Conservation (phyloP, 1,140 invertebrate genomes). For the Musca domestica region DNA sequence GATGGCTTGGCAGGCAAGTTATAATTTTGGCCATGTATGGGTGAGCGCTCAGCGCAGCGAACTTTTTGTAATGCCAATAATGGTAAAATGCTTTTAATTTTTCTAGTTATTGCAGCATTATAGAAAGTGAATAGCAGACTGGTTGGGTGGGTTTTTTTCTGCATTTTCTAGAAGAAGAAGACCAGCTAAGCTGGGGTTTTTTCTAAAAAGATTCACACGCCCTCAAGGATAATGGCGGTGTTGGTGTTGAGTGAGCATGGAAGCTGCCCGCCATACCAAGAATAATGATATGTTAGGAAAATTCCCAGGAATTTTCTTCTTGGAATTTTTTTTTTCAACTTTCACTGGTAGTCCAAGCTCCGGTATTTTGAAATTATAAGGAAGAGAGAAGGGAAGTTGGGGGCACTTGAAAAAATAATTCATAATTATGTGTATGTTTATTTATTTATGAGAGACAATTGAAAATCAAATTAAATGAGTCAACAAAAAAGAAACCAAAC, state of each 20-base stretch:
- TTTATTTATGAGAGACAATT: not conserved
- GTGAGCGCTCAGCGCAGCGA: not conserved
- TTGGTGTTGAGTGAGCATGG: not conserved
- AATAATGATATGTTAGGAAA: no score
- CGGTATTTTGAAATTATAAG: no score
- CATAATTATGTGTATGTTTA: not conserved
- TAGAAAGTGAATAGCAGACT: conserved; percentile 17
- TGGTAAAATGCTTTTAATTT: conserved; percentile 8
- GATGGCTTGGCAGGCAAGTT: not conserved
- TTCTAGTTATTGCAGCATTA: not conserved
- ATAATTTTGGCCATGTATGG: not conserved
- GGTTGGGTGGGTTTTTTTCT: conserved; percentile 12
- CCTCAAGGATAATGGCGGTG: conserved; percentile 5
- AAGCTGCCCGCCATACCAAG: no score
- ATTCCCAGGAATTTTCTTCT: no score
- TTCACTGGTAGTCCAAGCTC: not conserved
- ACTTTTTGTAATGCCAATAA: conserved; percentile 9
- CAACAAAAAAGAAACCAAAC: no score
- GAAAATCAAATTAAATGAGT: conserved; percentile 15
- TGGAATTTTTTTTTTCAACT: not conserved
- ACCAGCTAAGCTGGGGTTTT: not conserved
- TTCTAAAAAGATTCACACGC: conserved; percentile 11
- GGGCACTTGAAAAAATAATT: not conserved
- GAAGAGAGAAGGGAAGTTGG: not conserved
- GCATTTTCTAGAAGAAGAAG: not conserved